Evolutionary conservation across 2,888 invertebrate genomes (phyloP).

Genomic region (Encarsia formosa): DNA sequence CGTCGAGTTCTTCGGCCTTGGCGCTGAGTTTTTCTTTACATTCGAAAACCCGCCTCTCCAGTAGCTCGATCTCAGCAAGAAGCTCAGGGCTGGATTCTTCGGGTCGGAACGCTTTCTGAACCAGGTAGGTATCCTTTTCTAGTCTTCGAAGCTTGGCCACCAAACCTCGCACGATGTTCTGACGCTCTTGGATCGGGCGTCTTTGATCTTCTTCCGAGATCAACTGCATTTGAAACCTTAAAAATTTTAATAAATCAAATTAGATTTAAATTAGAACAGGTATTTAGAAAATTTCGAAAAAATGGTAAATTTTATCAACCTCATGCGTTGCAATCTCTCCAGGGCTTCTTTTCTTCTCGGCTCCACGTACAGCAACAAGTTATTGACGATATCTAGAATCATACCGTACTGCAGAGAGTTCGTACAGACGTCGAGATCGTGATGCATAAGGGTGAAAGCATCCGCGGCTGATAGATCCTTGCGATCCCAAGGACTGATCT

Average conservation of each 20-base stretch:
- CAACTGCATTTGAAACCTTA: conserved; percentile 79
- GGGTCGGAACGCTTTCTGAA: conserved; percentile 72
- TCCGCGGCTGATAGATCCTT: conserved; percentile 82
- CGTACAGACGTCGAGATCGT: conserved; percentile 96
- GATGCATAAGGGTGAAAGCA: conserved; percentile 96
- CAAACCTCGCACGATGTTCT: conserved; percentile 67
- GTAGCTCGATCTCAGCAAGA: conserved; percentile 65
- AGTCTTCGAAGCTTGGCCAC: conserved; percentile 78
- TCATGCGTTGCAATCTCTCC: conserved; percentile 84
- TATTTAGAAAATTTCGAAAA: background rate
- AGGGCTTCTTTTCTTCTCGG: conserved; percentile 89
- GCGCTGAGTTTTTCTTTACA: conserved; percentile 85
- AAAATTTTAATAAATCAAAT: background rate
- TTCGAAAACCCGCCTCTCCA: conserved; percentile 76
- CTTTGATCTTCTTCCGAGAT: conserved; percentile 88
- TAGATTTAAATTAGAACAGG: background rate
- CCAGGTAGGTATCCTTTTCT: conserved; percentile 85
- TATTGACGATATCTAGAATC: conserved; percentile 96
- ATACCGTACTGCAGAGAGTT: conserved; percentile 93
- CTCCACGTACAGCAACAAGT: conserved; percentile 92
- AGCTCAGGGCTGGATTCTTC: conserved; percentile 64
- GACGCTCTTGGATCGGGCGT: conserved; percentile 85
- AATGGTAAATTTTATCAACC: conserved; percentile 44
- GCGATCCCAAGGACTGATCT: conserved; percentile 73
- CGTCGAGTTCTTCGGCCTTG: conserved; percentile 89